These are phyloP conservation scores for Montipora foliosa DNA, from an alignment of 64 coral and sea anemone species.

Conservation along the genomic window DNA sequence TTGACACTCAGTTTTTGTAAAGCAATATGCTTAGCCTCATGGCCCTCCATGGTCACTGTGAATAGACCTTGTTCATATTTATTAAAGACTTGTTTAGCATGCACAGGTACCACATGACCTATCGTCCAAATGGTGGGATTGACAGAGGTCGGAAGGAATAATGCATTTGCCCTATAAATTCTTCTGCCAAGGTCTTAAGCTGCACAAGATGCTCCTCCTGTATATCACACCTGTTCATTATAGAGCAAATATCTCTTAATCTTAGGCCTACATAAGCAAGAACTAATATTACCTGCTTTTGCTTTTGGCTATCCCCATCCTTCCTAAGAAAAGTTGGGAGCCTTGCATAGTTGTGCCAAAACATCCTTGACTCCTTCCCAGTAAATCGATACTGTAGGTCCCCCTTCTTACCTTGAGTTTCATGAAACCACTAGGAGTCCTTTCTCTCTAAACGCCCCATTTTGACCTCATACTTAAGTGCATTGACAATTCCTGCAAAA, in stretches of 20 bases:
- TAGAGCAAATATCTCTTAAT: conserved; percentile 53
- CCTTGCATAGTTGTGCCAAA: conserved; percentile 58
- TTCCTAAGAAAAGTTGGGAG: neutral
- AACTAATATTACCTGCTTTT: neutral
- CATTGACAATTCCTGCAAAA: conserved; percentile 8
- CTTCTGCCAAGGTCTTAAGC: conserved; percentile 40
- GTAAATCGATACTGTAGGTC: conserved; percentile 80
- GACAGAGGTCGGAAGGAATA: conserved; percentile 40
- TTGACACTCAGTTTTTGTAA: conserved; percentile 66
- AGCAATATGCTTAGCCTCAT: conserved; percentile 70
- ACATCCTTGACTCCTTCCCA: conserved; percentile 45
- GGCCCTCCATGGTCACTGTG: conserved; percentile 71
- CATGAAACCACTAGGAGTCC: conserved; percentile 63
- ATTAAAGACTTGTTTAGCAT: conserved; percentile 70
- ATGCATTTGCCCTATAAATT: conserved; percentile 76
- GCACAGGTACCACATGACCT: conserved; percentile 73
- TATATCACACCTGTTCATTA: conserved; percentile 68
- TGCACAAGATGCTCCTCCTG: conserved; percentile 59
- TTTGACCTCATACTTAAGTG: conserved; percentile 13
- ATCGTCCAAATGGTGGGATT: conserved; percentile 49
- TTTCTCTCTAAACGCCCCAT: conserved; percentile 35
- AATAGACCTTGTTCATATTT: conserved; percentile 72
- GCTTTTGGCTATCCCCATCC: conserved; percentile 34
- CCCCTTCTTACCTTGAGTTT: conserved; percentile 73
- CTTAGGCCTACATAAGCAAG: neutral